phyloP scores from a whole-genome alignment of 2,113 vertebrate species.

The Bolborhynchus lineola region DNA sequence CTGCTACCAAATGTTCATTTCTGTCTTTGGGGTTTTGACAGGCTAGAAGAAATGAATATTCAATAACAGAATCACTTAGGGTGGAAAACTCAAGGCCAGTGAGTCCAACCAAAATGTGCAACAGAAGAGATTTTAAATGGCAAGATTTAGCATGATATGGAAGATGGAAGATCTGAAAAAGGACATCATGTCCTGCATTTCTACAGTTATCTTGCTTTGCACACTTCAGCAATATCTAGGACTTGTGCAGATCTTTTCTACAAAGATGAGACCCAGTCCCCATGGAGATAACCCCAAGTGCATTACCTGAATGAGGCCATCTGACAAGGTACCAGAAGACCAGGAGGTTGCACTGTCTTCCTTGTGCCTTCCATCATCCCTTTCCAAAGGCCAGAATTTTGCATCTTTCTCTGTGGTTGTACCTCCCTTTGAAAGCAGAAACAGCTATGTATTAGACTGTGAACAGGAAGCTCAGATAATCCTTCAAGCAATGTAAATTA shows the following conservation, averaged over 20 bases:
- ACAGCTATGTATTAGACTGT: constrained; percentile 19
- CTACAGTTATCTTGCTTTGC: neutral
- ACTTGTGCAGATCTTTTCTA: neutral
- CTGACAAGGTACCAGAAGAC: constrained; percentile 65
- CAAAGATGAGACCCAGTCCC: neutral
- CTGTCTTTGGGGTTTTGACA: neutral
- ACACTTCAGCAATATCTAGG: neutral
- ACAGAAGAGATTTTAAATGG: neutral
- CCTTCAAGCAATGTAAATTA: neutral
- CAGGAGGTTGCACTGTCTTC: constrained; percentile 62
- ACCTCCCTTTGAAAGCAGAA: constrained; percentile 61
- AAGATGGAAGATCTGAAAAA: neutral
- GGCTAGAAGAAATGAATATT: neutral
- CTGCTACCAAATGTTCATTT: neutral
- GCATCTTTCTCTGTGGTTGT: neutral
- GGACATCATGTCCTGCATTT: neutral
- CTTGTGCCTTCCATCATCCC: constrained; percentile 5
- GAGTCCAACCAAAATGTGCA: neutral
- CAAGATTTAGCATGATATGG: neutral
- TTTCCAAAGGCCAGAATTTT: neutral
- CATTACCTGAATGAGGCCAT: constrained; percentile 33
- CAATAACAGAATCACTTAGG: neutral
- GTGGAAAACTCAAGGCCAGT: neutral
- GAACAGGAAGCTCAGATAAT: neutral
- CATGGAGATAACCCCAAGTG: neutral